Conservation (phyloP, 1,140 invertebrate species). For the Trypoxylus dichotomus region DNA sequence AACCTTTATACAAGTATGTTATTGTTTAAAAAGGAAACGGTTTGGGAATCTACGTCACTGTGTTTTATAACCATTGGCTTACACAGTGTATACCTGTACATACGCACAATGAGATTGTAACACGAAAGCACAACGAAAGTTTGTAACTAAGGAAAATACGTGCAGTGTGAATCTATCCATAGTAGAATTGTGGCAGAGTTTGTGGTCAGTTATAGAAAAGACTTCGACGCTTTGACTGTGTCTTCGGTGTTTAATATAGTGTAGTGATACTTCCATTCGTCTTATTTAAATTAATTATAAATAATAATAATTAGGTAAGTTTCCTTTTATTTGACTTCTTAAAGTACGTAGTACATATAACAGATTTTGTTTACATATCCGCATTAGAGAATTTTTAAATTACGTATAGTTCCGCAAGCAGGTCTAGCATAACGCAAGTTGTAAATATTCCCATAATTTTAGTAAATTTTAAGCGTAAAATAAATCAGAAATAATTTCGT, state of each 20-base stretch:
- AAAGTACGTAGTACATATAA: neutral
- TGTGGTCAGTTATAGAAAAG: neutral
- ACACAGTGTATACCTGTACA: neutral
- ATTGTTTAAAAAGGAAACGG: neutral
- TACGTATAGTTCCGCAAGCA: neutral
- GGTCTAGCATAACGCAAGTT: neutral
- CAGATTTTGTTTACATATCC: neutral
- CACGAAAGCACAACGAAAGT: neutral
- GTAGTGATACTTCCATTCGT: neutral
- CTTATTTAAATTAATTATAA: neutral
- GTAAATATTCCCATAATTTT: too few relatives aligned
- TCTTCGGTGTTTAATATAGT: neutral
- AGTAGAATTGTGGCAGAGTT: too few relatives aligned
- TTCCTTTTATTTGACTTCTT: neutral
- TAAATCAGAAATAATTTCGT: too few relatives aligned
- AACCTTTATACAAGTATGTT: too few relatives aligned
- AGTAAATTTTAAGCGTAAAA: too few relatives aligned
- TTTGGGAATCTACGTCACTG: neutral
- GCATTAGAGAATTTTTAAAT: too few relatives aligned
- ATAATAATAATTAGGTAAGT: slow-evolving; percentile 15
- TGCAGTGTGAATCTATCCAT: too few relatives aligned
- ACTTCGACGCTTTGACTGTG: neutral
- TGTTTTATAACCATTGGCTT: neutral
- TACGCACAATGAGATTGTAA: neutral
- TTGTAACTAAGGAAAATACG: neutral